Percentiles rank a stretch among this genome's conserved stretches.
These are phyloP conservation scores for Neodiprion lecontei DNA, from an alignment of 1,140 invertebrate genomes.

Conservation along the genomic window DNA sequence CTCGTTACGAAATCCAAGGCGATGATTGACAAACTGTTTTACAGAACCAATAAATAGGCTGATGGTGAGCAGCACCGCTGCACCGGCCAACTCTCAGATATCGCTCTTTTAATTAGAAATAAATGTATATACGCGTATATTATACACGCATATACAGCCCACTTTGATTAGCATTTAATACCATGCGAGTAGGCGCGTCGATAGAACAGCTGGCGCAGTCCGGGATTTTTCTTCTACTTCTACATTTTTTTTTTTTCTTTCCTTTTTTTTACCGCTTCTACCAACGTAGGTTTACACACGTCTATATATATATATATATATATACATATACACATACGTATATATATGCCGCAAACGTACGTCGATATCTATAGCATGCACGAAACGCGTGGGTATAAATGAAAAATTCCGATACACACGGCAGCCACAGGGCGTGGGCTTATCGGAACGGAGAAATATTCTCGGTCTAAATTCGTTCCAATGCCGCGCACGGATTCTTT, in stretches of 20 bases:
- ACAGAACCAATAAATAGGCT: neutral
- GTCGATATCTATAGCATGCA: neutral
- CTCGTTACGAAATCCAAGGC: too few relatives aligned
- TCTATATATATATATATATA: too few relatives aligned
- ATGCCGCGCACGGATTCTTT: too few relatives aligned
- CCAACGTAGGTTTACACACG: neutral
- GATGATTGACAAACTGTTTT: neutral
- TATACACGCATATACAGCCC: too few relatives aligned
- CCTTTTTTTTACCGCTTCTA: too few relatives aligned
- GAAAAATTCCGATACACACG: conserved; percentile 10
- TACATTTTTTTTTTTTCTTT: too few relatives aligned
- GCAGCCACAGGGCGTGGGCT: neutral
- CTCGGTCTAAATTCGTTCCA: too few relatives aligned
- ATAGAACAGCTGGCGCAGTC: conserved; percentile 1
- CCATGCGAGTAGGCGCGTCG: conserved; percentile 33
- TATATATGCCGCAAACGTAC: too few relatives aligned
- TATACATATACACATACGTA: too few relatives aligned
- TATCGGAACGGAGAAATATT: neutral
- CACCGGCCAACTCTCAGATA: neutral
- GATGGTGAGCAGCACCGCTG: too few relatives aligned
- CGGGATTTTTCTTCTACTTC: too few relatives aligned
- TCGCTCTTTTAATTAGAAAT: conserved; percentile 43
- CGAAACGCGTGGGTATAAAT: conserved; percentile 10
- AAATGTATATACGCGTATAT: conserved; percentile 35
- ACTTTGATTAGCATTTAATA: conserved; percentile 42